Evolutionary conservation across 53 echinoderm and acorn worm genomes (phyloP).

Genomic region (Stichopus horrens): DNA sequence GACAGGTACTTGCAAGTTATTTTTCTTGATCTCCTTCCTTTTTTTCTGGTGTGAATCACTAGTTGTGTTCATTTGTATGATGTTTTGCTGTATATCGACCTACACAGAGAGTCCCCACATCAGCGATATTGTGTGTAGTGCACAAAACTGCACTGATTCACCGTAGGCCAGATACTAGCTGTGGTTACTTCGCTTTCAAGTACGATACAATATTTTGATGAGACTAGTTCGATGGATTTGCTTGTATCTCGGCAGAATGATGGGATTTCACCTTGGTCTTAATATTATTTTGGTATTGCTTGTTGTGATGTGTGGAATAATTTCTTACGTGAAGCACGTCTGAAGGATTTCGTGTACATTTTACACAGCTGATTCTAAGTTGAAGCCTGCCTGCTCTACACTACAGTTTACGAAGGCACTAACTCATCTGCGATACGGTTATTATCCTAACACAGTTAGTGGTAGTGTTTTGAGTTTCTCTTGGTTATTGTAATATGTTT

Average conservation of each 20-base stretch:
- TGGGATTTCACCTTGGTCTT: background rate
- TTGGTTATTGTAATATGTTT: background rate
- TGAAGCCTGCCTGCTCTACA: too few species aligned
- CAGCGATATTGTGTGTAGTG: background rate
- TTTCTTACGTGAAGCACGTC: background rate
- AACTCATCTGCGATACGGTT: too few species aligned
- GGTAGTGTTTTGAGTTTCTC: background rate
- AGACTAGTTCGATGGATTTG: background rate
- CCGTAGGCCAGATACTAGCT: too few species aligned
- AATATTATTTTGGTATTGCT: background rate
- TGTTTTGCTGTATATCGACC: background rate
- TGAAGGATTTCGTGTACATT: background rate
- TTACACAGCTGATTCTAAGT: background rate
- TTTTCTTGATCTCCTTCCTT: background rate
- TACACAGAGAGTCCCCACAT: background rate
- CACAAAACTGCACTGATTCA: background rate
- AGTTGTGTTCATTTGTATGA: background rate
- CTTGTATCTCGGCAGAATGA: background rate
- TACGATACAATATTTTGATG: background rate
- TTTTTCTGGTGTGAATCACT: background rate
- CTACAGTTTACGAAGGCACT: too few species aligned
- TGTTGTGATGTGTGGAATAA: background rate
- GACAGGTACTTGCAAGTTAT: slow-evolving; percentile 32
- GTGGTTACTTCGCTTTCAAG: background rate
- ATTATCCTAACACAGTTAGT: too few species aligned